These are phyloP conservation scores for Drepana arcuata DNA, from an alignment of 1,140 invertebrate genomes.

Conservation along the genomic window DNA sequence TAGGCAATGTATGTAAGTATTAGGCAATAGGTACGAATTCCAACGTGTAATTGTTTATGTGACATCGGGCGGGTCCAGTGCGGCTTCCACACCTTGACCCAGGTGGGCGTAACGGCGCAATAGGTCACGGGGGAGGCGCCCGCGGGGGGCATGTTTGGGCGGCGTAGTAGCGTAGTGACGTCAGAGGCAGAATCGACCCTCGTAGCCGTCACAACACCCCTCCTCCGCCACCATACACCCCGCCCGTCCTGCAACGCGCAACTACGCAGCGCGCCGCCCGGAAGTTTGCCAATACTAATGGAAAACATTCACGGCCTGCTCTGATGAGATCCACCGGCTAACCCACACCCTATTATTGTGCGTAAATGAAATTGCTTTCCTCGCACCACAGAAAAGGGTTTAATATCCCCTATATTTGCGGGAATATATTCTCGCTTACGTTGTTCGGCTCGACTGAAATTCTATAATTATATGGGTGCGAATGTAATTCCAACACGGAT, in stretches of 20 bases:
- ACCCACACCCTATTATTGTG: constrained; percentile 15
- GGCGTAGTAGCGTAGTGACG: constrained; percentile 67
- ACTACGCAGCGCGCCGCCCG: constrained; percentile 22
- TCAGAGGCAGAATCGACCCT: constrained; percentile 58
- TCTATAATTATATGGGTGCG: no score
- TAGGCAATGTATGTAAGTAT: no score
- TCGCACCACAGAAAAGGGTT: no score
- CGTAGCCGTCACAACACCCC: constrained; percentile 57
- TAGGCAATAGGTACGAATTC: no score
- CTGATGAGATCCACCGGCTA: constrained; percentile 20
- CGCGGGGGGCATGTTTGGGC: constrained; percentile 54
- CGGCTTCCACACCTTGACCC: constrained; percentile 59
- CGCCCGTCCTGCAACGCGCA: constrained; percentile 15
- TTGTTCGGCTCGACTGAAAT: no score
- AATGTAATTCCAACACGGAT: no score
- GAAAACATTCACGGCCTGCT: constrained; percentile 19
- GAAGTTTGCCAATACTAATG: constrained; percentile 20
- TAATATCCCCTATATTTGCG: no score
- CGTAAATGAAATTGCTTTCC: no score
- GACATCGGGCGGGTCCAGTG: constrained; percentile 21
- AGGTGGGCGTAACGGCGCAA: constrained; percentile 58
- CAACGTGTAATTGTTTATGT: no score
- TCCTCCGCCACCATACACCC: constrained; percentile 19
- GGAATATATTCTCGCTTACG: no score
- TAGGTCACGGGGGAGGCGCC: constrained; percentile 49